Evolutionary conservation across 1,140 invertebrate genomes (phyloP), one percentile per base, ranked within the genome.

Genomic region (Mercenaria mercenaria): DNA sequence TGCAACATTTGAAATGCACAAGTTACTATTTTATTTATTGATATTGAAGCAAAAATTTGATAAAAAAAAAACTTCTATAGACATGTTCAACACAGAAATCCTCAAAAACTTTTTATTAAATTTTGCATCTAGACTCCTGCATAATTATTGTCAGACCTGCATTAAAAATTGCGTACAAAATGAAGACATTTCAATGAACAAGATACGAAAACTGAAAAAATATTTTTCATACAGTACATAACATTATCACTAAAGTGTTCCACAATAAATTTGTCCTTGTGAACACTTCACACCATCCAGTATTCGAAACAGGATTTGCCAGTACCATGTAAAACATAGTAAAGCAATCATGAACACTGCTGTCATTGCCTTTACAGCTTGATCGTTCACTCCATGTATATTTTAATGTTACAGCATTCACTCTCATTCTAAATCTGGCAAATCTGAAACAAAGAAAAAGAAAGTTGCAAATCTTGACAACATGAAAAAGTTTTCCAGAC

Each of bases 401-500:
- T 77, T 43, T 32, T 41, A n/a, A 32, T 50, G 41, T 29, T 47
- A 52, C 43, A 47, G 18, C 2, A 1, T n/a, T 13, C 6, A 23
- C 29, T 50, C 29, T 79, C 76, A 79, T 56, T 79, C 76, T 34
- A 79, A n/a, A n/a, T 79, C 76, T 56, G 76, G 76, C 26, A 79
- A 79, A 79, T 79, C 76, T 79, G 47, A 15, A 79, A 56, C 26
- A 50, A 52, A 77, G 26, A 77, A n/a, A n/a, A n/a, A n/a, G n/a
- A n/a, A n/a, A n/a, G n/a, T n/a, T n/a, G n/a, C n/a, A n/a, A n/a
- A n/a, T n/a, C n/a, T n/a, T n/a, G n/a, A n/a, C n/a, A n/a, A n/a
- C n/a, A n/a, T n/a, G n/a, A n/a, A n/a, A n/a, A n/a, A n/a, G n/a
- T n/a, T n/a, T n/a, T n/a, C n/a, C n/a, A n/a, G n/a, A n/a, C n/a